Conservation (phyloP, 2,888 invertebrate species). For the Empis stercorea region DNA sequence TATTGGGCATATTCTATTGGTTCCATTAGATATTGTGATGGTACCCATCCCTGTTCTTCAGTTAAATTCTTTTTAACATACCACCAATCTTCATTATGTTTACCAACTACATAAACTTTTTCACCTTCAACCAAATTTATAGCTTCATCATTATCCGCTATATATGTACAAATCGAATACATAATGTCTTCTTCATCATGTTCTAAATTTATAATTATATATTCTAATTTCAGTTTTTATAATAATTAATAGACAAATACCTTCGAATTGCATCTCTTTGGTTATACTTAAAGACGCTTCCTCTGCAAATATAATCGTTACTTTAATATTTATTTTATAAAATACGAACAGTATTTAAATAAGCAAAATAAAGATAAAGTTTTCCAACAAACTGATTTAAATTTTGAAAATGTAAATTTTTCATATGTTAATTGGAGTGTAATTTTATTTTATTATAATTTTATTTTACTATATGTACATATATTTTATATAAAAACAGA, state of each 20-base stretch:
- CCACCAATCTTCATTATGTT: conserved; percentile 85
- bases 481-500: too few relatives aligned
- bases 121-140: conserved; percentile 85
- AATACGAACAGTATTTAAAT: too few relatives aligned
- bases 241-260: conserved; percentile 21
- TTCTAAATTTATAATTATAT: conserved; percentile 18
- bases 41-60: conserved; percentile 89
- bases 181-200: conserved; percentile 56
- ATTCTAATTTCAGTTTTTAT: not conserved
- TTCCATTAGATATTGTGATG: conserved; percentile 75
- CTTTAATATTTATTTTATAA: too few relatives aligned
- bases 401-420: too few relatives aligned
- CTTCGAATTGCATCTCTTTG: conserved; percentile 49
- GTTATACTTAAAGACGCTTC: conserved; percentile 58
- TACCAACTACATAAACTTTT: conserved; percentile 69
- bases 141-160: conserved; percentile 77
- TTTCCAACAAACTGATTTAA: too few relatives aligned
- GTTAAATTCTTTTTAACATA: conserved; percentile 79
- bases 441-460: not conserved
- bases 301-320: conserved; percentile 39
- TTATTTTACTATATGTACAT: not conserved
- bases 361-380: too few relatives aligned
- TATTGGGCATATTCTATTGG: conserved; percentile 68
- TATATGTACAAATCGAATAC: conserved; percentile 72
- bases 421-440: not conserved